Conservation (phyloP, 2,797 vertebrate species). For the Corythornis leucogaster region DNA sequence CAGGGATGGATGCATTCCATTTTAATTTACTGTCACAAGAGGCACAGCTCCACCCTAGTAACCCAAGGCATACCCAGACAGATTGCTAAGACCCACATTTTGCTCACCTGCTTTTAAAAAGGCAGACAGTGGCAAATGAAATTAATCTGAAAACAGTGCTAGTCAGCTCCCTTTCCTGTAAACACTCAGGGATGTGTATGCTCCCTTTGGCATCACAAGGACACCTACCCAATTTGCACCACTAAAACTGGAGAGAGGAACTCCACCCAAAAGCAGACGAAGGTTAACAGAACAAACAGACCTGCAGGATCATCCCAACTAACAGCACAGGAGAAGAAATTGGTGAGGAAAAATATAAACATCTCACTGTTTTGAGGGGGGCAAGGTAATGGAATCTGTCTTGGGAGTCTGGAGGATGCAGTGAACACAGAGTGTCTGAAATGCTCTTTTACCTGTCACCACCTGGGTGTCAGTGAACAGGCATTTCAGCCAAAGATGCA, state of each 20-base stretch:
- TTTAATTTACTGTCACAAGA: background rate
- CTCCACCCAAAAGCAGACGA: background rate
- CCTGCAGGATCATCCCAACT: background rate
- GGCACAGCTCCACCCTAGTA: background rate
- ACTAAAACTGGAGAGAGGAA: background rate
- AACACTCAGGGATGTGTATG: background rate
- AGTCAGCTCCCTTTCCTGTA: background rate
- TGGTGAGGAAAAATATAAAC: background rate
- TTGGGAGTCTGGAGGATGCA: background rate
- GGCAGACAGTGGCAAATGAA: background rate
- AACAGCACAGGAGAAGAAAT: background rate
- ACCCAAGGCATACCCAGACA: background rate
- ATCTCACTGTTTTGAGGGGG: accelerated
- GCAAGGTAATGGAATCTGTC: background rate
- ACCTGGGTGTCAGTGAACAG: background rate
- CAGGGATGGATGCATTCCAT: no score
- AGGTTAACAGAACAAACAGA: background rate
- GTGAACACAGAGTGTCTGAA: background rate
- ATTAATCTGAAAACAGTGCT: background rate
- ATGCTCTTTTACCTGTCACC: background rate
- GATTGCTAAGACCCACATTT: background rate
- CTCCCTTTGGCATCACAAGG: background rate
- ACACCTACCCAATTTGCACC: background rate
- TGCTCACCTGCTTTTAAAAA: background rate
- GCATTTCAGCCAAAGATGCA: background rate